A percentile compares a stretch with the other conserved stretches of the same genome.
Conservation (phyloP, 2,888 invertebrate species). For the Osedax fenrisi region DNA sequence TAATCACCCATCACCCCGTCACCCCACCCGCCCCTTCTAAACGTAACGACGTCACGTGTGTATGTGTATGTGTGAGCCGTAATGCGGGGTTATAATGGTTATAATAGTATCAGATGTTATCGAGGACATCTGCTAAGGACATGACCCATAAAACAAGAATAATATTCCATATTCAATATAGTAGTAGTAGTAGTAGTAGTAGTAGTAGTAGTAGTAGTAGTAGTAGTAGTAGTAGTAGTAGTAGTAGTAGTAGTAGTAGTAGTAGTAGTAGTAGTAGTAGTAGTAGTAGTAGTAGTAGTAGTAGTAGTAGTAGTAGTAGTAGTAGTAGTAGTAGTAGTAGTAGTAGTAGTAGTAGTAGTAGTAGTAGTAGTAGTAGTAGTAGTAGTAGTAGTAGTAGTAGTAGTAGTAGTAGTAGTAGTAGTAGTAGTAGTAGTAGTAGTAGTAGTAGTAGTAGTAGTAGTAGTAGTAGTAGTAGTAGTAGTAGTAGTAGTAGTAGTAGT, state of each 20-base stretch:
- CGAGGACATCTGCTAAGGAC: too few species aligned
- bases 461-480: conserved; percentile 25
- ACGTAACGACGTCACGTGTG: too few species aligned
- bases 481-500: conserved; percentile 24
- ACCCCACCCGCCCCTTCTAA: too few species aligned
- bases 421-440: conserved; percentile 25
- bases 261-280: conserved; percentile 26
- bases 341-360: conserved; percentile 24
- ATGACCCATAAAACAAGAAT: too few species aligned
- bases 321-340: conserved; percentile 28
- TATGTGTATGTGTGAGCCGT: too few species aligned
- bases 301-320: conserved; percentile 26
- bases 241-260: conserved; percentile 25
- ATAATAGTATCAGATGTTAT: too few species aligned
- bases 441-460: conserved; percentile 22
- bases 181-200: too few species aligned
- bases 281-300: conserved; percentile 26
- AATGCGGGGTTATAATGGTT: too few species aligned
- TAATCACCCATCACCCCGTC: too few species aligned
- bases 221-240: conserved; percentile 26
- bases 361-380: conserved; percentile 20
- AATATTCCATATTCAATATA: too few species aligned
- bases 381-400: conserved; percentile 26
- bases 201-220: too few species aligned
- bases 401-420: conserved; percentile 23